These are phyloP conservation scores for Busseola fusca DNA, from an alignment of 2,888 invertebrate species.

Conservation along the genomic window DNA sequence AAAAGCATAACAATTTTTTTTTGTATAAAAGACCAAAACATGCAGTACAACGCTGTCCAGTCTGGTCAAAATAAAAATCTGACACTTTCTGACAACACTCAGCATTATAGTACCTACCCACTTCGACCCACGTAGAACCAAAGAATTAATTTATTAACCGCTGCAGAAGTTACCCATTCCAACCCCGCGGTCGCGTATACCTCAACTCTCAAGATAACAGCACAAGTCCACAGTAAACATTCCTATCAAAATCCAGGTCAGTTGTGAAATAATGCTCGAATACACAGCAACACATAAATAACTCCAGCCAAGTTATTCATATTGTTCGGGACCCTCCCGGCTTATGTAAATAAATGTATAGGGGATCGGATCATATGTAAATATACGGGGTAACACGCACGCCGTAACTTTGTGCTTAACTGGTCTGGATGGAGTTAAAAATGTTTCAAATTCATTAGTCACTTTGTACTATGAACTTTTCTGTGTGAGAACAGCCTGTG, in stretches of 20 bases:
- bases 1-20: neutral
- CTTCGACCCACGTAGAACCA: neutral
- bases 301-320: slow-evolving; percentile 56
- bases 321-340: slow-evolving; percentile 48
- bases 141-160: slow-evolving; percentile 12
- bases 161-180: slow-evolving; percentile 6
- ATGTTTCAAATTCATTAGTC: slow-evolving; percentile 19
- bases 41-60: neutral
- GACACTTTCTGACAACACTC: neutral
- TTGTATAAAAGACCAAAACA: too few relatives aligned
- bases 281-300: slow-evolving; percentile 51
- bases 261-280: slow-evolving; percentile 51
- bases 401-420: slow-evolving; percentile 7
- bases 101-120: neutral
- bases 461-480: neutral
- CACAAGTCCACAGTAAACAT: slow-evolving; percentile 45
- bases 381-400: slow-evolving; percentile 38
- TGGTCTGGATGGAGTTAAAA: slow-evolving; percentile 19
- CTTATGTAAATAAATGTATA: slow-evolving; percentile 57
- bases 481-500: neutral
- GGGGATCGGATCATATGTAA: slow-evolving; percentile 50
- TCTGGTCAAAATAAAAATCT: neutral
- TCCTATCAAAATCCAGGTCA: slow-evolving; percentile 50
- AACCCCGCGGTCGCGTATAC: neutral
- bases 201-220: slow-evolving; percentile 33